Percentiles rank a stretch among this genome's conserved stretches.
Conservation (phyloP, 2,113 vertebrate genomes). For the Alligator sinensis region DNA sequence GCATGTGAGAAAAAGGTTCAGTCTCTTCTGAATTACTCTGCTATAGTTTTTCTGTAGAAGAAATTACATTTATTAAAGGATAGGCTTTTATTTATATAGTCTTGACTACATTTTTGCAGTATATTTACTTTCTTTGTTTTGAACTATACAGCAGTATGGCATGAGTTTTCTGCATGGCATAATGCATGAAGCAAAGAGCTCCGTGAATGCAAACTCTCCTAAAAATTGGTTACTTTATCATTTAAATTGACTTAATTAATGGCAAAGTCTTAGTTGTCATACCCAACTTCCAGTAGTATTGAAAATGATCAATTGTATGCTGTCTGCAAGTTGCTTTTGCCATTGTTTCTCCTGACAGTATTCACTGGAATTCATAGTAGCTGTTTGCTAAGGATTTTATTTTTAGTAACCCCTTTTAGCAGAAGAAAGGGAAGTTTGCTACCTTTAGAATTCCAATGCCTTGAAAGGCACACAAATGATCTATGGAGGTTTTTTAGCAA, state of each 20-base stretch:
- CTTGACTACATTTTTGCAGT: background rate
- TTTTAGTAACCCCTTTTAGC: background rate
- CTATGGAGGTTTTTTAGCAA: no score
- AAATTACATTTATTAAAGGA: background rate
- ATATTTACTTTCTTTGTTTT: background rate
- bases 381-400: background rate
- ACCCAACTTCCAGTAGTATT: background rate
- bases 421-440: background rate
- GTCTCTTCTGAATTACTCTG: background rate
- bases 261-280: background rate
- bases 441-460: background rate
- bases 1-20: background rate
- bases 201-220: background rate
- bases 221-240: background rate
- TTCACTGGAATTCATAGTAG: background rate
- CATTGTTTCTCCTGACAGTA: background rate
- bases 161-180: background rate
- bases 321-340: slow-evolving; percentile 2
- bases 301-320: background rate
- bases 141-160: background rate
- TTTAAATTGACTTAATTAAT: background rate
- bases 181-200: background rate
- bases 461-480: background rate
- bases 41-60: background rate
- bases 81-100: background rate